These are phyloP conservation scores for Drosophila hamatofila DNA, from an alignment of 2,888 invertebrate species.

Conservation along the genomic window DNA sequence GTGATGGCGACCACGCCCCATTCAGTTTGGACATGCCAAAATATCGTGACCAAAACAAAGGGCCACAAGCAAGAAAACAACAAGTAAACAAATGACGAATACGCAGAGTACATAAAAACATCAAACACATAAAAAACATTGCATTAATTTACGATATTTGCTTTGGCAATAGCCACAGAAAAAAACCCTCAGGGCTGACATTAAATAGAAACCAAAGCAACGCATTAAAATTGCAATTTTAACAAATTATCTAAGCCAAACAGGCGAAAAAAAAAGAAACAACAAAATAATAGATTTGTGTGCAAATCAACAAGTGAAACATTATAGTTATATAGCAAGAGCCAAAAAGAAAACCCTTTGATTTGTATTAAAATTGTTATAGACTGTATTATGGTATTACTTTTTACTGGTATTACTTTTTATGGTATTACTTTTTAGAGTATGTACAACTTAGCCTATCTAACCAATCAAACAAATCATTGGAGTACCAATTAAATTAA, in stretches of 20 bases:
- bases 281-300: slow-evolving; percentile 3
- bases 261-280: not conserved
- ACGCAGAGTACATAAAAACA: slow-evolving; percentile 32
- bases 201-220: slow-evolving; percentile 28
- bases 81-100: slow-evolving; percentile 47
- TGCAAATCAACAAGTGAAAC: not conserved
- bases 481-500: too few species aligned
- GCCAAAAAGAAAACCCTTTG: not conserved
- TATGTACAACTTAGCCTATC: too few species aligned
- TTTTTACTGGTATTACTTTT: too few species aligned
- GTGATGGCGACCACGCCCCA: slow-evolving; percentile 69
- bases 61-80: slow-evolving; percentile 33
- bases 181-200: slow-evolving; percentile 22
- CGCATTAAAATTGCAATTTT: slow-evolving; percentile 23
- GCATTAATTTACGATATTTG: slow-evolving; percentile 52
- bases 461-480: too few species aligned
- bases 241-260: slow-evolving; percentile 4
- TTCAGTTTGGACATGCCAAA: slow-evolving; percentile 32
- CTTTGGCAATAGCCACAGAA: slow-evolving; percentile 32
- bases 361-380: not conserved
- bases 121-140: slow-evolving; percentile 33
- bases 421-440: too few species aligned
- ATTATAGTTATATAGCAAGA: not conserved
- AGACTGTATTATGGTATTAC: too few species aligned
- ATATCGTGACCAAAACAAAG: slow-evolving; percentile 64